phyloP scores from a whole-genome alignment of 2,797 vertebrate genomes.

The Crypturellus tataupa region DNA sequence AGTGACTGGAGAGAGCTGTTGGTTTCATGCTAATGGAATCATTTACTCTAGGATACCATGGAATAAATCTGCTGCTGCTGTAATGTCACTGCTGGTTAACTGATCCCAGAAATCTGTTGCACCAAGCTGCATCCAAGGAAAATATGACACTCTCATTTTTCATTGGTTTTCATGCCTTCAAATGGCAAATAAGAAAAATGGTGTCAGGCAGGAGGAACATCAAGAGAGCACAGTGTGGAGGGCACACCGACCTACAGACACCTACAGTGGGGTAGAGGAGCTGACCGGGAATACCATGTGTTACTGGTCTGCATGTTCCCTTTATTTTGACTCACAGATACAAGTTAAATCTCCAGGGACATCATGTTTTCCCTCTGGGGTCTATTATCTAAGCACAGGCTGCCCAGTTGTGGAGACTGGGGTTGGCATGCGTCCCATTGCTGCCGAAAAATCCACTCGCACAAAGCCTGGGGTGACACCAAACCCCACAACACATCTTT shows the following conservation, averaged over 20 bases:
- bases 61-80: not conserved
- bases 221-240: not conserved
- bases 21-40: slow-evolving; percentile 12
- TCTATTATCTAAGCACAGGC: not conserved
- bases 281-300: not conserved
- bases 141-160: not conserved
- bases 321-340: not conserved
- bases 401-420: not conserved
- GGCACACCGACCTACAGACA: not conserved
- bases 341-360: not conserved
- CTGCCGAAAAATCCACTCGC: not conserved
- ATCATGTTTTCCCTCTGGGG: not conserved
- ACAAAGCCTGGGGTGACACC: rapidly evolving
- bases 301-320: not conserved
- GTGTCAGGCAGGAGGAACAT: not conserved
- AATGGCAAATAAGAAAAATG: not conserved
- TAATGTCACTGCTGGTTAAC: not conserved
- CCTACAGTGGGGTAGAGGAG: not conserved
- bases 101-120: not conserved
- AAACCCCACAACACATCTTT: not conserved
- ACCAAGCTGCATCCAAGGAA: not conserved
- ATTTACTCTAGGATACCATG: not conserved
- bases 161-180: not conserved
- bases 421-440: not conserved
- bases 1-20: not conserved